Evolutionary conservation across 2,797 vertebrate genomes (phyloP), one percentile per base, ranked within the genome.

Genomic region (Thaleichthys pacificus): DNA sequence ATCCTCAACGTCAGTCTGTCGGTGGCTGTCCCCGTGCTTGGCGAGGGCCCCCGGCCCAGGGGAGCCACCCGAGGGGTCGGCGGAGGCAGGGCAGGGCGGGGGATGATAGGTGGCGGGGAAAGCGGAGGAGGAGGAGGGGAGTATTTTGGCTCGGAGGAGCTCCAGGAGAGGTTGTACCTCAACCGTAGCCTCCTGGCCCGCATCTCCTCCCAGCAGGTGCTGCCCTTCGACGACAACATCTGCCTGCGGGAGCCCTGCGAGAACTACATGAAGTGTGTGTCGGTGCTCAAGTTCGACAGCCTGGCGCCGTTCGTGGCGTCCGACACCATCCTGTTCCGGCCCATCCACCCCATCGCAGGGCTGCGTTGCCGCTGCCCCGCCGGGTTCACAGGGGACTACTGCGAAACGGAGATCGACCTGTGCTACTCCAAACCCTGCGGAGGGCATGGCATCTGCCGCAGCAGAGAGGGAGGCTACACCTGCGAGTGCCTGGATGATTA

Each of bases 221-320:
- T 98, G 66, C 97, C 97, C 26, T 99, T 99, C 11, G 97, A 99
- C 0, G 97, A 99, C 93, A 98, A 99, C 87, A 95, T 99, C 88
- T 99, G 97, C 88, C 92, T 99, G 63, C 94, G 97, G 0, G 97
- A 99, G 86, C 97, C 97, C 0, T 98, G 97, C 2, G 96, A 98
- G 91, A 98, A 98, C 91, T 99, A 98, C 93, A 96, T 98, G 97
- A 96, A 96, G 91, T 98, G 97, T 1, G 96, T 99, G 79, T 97
- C 97, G 0, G 97, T 98, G 82, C 91, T 98, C 66, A 95, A 95
- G 86, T 99, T 99, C 0, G 96, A 98, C 92, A 97, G 96, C 85
- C 93, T 97, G 0, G 96, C 97, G 0, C 97, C 97, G 2, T 99
- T 99, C 61, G 94, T 98, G 0, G 88, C 95, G 0, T 99, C 97